Conservation (phyloP, 2,888 invertebrate genomes). For the Sarcophaga variegata region DNA sequence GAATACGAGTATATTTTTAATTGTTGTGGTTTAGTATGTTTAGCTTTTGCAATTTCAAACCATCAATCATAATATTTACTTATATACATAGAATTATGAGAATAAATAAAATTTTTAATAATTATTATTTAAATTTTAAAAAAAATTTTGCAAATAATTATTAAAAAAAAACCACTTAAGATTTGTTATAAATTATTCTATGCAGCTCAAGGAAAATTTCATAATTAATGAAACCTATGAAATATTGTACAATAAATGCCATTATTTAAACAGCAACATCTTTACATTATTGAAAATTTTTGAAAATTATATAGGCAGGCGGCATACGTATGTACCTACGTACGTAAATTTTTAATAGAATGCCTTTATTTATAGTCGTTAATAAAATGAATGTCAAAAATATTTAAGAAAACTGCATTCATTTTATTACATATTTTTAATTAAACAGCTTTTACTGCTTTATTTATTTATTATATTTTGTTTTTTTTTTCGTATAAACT, state of each 20-base stretch:
- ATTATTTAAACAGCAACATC: slow-evolving; percentile 11
- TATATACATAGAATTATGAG: neutral
- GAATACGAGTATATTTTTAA: neutral
- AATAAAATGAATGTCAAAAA: slow-evolving; percentile 15
- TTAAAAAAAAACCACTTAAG: neutral
- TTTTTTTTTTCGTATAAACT: neutral
- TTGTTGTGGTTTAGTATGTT: neutral
- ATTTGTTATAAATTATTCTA: slow-evolving; percentile 15
- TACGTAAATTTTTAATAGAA: slow-evolving; percentile 30
- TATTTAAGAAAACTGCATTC: neutral
- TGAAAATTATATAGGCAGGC: neutral
- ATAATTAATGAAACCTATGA: slow-evolving; percentile 59
- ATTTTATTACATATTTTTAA: neutral
- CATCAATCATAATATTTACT: neutral
- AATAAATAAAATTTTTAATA: neutral
- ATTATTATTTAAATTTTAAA: neutral
- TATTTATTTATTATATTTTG: too few species aligned
- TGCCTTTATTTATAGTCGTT: slow-evolving; percentile 38
- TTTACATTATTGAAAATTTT: slow-evolving; percentile 4
- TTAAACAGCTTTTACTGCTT: slow-evolving; percentile 2
- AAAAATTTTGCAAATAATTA: neutral
- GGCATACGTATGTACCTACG: too few species aligned
- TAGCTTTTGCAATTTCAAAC: neutral
- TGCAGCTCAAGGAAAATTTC: slow-evolving; percentile 53
- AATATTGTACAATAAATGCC: slow-evolving; percentile 2